Base-by-base conservation (phyloP, 2,797 vertebrate genomes). In the Parambassis ranga region DNA sequence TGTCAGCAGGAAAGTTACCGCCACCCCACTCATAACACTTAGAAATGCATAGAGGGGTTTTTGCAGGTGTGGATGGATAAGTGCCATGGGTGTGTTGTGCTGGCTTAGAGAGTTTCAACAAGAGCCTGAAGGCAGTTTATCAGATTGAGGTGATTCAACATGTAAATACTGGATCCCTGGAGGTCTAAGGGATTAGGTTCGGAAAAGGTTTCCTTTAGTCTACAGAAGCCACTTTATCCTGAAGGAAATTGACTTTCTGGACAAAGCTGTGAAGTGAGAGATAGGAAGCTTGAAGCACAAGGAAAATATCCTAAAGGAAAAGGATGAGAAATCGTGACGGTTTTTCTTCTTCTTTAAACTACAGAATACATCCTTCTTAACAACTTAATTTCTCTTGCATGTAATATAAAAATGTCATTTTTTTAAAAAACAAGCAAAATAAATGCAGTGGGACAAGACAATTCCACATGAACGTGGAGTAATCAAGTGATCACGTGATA, bases 161-260 rank as follows among this genome's bases (percentile, higher is more conserved):
- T 77, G 65, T 76, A 77, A 76, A 75, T 53, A 51, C 15, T 3
- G 23, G 37, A 27, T 52, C 48, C n/a, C 72, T 58, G 67, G 59
- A 75, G 76, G 55, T 46, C 51, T 42, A 50, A 58, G 32, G 80
- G 83, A 85, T 85, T 82, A 66, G 64, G 69, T 62, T 57, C 52
- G 58, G 65, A 47, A 64, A 75, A 50, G 49, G 41, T 68, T 71
- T 53, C 41, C 49, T 68, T 76, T 70, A 59, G 66, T 77, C 50
- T 59, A 32, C 52, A 47, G 46, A 68, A 71, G 56, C 57, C 38
- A 49, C 51, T 53, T 16, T 59, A 61, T 68, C 71, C 46, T 23
- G 35, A 10, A 65, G 63, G 62, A 80, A 77, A 77, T 43, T 36
- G 61, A 52, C 52, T 80, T 68, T 75, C 46, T 73, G 59, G 35